Evolutionary conservation across 2,888 invertebrate species (phyloP), one percentile per base, ranked within the genome.

Genomic region (Melitaea athalia): DNA sequence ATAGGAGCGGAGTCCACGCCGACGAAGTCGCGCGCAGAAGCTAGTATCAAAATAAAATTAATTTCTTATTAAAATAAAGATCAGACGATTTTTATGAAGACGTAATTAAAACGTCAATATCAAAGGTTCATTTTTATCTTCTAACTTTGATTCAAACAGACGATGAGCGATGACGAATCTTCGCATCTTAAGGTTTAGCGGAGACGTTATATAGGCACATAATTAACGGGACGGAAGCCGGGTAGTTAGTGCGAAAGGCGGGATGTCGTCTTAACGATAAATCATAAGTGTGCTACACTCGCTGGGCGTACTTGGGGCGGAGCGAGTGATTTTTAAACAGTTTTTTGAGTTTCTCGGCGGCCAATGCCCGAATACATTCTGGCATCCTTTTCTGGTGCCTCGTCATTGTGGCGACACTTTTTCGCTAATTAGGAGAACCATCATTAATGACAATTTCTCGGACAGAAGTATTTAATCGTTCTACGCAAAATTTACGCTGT

Each of bases 271-370:
- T 84, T 83, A 80, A 83, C 87, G 88, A 92, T 92, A 92, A 91
- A 92, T 92, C 92, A 92, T 92, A 92, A 89, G 91, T 89, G 90
- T 86, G 85, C 88, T 83, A 81, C 86, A 88, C 85, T 83, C 81
- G 79, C 82, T 86, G 91, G 91, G 89, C 91, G 91, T 87, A 84
- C 82, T 78, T 85, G 85, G 86, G 92, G 92, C 88, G 92, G 91
- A 79, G 92, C 92, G 85, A 91, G 82, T 88, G 86, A 90, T 87
- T 91, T 91, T 91, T 91, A 91, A 92, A 91, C 89, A 87, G 89
- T 92, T 92, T 92, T 92, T 92, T 91, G 89, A 90, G 88, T 86
- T 85, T 83, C 81, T 79, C 81, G 76, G 80, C 85, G 85, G 84
- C 92, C 92, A 91, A 91, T 90, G 88, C 87, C 84, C 85, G 85